phyloP scores from a whole-genome alignment of 2,797 vertebrate genomes.

The Orestias chungarensis region DNA sequence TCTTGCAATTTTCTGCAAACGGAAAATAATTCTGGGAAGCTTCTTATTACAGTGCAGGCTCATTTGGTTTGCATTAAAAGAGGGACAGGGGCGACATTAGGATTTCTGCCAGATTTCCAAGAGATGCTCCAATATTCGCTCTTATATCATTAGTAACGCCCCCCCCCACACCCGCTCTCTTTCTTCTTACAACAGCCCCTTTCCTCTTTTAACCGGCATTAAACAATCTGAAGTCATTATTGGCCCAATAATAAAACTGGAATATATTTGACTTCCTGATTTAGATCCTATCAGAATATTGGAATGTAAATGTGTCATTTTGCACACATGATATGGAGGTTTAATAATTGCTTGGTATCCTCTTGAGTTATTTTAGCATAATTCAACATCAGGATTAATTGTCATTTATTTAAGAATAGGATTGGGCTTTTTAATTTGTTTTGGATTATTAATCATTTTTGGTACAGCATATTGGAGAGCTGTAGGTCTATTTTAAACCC shows the following conservation, averaged over 20 bases:
- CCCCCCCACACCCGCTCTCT: slow-evolving; percentile 39
- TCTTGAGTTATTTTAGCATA: slow-evolving; percentile 60
- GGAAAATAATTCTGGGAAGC: slow-evolving; percentile 99
- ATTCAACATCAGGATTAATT: slow-evolving; percentile 60
- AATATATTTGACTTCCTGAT: slow-evolving; percentile 80
- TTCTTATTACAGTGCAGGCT: slow-evolving; percentile 97
- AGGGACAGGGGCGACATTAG: slow-evolving; percentile 97
- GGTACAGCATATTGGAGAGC: slow-evolving; percentile 2
- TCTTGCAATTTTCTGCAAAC: slow-evolving; percentile 98
- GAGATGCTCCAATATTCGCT: slow-evolving; percentile 88
- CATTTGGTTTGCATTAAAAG: slow-evolving; percentile 99
- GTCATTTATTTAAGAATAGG: slow-evolving; percentile 51
- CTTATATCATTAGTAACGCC: slow-evolving; percentile 92
- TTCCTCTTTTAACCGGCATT: slow-evolving; percentile 74
- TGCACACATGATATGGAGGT: slow-evolving; percentile 65
- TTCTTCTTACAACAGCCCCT: slow-evolving; percentile 42
- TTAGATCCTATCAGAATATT: slow-evolving; percentile 79
- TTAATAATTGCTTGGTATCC: slow-evolving; percentile 65
- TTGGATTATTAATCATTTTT: slow-evolving; percentile 42
- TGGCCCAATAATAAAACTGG: slow-evolving; percentile 77
- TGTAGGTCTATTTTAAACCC: slow-evolving; percentile 26
- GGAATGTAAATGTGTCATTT: slow-evolving; percentile 75
- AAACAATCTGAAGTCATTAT: slow-evolving; percentile 78
- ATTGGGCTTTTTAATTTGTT: slow-evolving; percentile 60
- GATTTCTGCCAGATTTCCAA: slow-evolving; percentile 98